These are phyloP conservation scores for Drosophila orosa DNA, from an alignment of 1,140 invertebrate species.

Conservation along the genomic window DNA sequence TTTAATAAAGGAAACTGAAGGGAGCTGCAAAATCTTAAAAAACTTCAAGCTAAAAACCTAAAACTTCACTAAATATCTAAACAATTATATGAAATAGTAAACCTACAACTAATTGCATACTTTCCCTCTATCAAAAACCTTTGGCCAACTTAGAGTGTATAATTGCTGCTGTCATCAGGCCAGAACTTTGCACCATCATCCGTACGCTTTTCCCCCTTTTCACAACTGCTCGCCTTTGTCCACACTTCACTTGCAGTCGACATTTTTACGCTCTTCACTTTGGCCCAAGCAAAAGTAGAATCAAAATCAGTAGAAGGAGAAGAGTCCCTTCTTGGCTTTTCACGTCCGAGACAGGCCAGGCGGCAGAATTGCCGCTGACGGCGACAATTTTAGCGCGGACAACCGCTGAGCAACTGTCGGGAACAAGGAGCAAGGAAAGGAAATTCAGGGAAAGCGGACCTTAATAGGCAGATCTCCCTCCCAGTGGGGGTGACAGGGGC, in stretches of 20 bases:
- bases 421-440: background rate
- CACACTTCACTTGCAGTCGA: conserved; percentile 50
- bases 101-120: background rate
- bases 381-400: conserved; percentile 77
- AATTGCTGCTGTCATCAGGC: conserved; percentile 32
- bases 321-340: conserved; percentile 49
- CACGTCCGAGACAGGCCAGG: conserved; percentile 38
- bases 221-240: conserved; percentile 45
- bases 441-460: background rate
- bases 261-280: conserved; percentile 45
- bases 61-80: background rate
- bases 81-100: background rate
- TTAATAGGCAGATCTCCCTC: conserved; percentile 15
- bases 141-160: conserved; percentile 10
- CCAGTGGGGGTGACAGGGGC: conserved; percentile 21
- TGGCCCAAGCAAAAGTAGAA: conserved; percentile 3
- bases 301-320: background rate
- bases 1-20: background rate
- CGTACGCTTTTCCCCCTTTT: conserved; percentile 1
- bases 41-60: too few relatives aligned
- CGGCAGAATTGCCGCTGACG: conserved; percentile 47
- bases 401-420: conserved; percentile 58
- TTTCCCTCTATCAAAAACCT: background rate
- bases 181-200: conserved; percentile 16
- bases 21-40: too few relatives aligned